Evolutionary conservation across 2,888 invertebrate species (phyloP).

Genomic region (Adelognathus sp.): DNA sequence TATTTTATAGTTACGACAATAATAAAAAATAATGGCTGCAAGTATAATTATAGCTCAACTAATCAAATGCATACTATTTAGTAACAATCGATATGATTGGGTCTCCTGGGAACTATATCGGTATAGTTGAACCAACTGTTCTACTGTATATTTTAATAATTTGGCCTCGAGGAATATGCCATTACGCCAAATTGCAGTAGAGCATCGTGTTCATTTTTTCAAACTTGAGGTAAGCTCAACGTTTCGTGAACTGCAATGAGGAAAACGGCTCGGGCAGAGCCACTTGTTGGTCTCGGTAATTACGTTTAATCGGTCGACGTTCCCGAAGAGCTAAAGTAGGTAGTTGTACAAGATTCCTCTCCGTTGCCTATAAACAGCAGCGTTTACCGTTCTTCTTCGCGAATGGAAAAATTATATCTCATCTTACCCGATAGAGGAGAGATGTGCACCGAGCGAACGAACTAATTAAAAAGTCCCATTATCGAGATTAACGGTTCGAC

Average conservation of each 20-base stretch:
- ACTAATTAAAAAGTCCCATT: conserved; percentile 43
- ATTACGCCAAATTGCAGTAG: background rate
- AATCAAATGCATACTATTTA: too few species aligned
- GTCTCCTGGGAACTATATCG: too few species aligned
- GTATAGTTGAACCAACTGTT: too few species aligned
- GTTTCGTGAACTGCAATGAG: conserved; percentile 5
- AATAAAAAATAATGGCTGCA: too few species aligned
- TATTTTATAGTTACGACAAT: too few species aligned
- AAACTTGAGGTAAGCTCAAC: background rate
- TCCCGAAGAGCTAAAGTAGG: conserved; percentile 13
- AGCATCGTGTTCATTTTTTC: background rate
- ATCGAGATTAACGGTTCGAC: conserved; percentile 32
- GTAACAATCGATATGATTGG: too few species aligned
- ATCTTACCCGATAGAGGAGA: background rate
- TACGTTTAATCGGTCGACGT: conserved; percentile 40
- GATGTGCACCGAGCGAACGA: background rate
- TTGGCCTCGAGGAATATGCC: too few species aligned
- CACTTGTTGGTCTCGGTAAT: conserved; percentile 35
- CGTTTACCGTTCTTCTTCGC: conserved; percentile 28
- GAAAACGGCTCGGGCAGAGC: conserved; percentile 1
- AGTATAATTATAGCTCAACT: too few species aligned
- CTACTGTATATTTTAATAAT: too few species aligned
- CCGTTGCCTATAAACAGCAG: background rate
- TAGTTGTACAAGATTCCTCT: conserved; percentile 3
- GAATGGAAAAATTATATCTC: conserved; percentile 21